These are phyloP conservation scores for Colius striatus DNA, from an alignment of 2,113 vertebrate species.

Conservation along the genomic window DNA sequence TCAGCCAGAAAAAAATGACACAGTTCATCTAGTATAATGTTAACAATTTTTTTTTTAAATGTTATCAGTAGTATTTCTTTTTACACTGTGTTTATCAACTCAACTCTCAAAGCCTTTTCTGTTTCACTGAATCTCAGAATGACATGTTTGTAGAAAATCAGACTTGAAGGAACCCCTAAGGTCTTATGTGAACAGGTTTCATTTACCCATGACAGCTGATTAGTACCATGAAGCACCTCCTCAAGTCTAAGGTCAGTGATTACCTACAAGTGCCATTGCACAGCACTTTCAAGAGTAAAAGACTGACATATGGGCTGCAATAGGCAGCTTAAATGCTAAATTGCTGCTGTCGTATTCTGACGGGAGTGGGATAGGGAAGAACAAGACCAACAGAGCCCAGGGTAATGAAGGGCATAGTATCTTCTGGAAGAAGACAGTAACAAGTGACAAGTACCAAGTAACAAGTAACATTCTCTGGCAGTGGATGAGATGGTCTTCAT, in stretches of 20 bases:
- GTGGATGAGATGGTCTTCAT: background rate
- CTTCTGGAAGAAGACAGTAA: background rate
- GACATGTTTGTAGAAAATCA: background rate
- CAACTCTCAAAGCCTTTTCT: background rate
- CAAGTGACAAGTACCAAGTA: background rate
- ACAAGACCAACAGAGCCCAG: background rate
- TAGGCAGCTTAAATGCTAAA: background rate
- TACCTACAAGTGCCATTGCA: background rate
- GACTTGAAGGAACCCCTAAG: background rate
- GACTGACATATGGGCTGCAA: background rate
- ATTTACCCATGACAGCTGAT: background rate
- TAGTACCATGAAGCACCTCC: background rate
- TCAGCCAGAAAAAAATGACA: background rate
- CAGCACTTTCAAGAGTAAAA: background rate
- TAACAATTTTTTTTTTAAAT: background rate
- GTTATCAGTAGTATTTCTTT: background rate
- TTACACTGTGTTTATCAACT: background rate
- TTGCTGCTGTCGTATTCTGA: background rate
- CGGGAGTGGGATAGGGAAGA: background rate
- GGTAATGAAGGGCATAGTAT: background rate
- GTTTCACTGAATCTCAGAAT: background rate
- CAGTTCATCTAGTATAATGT: background rate
- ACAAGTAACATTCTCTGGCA: background rate
- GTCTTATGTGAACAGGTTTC: background rate
- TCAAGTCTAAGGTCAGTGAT: background rate